Percentiles rank a stretch among this genome's conserved stretches.
These are phyloP conservation scores for Micronycteris hirsuta DNA, from an alignment of 2,113 vertebrate species.

Conservation along the genomic window DNA sequence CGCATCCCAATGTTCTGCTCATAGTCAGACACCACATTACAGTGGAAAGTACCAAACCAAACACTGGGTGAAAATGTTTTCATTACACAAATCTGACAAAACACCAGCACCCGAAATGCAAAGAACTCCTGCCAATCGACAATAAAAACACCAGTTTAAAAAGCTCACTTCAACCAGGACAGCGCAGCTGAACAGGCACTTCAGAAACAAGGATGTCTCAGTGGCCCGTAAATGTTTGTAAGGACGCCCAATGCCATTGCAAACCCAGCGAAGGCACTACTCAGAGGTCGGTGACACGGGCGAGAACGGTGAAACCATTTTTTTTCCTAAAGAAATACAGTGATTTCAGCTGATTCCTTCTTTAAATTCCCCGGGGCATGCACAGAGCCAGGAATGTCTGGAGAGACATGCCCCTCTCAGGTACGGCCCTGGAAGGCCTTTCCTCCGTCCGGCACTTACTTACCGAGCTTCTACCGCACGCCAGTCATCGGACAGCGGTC, in stretches of 20 bases:
- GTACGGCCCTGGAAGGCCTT: neutral
- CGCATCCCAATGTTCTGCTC: neutral
- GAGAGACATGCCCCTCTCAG: neutral
- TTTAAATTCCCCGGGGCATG: neutral
- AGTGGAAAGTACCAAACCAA: neutral
- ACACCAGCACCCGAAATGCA: neutral
- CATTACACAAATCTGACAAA: neutral
- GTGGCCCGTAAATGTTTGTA: neutral
- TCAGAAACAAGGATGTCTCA: neutral
- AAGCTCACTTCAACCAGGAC: neutral
- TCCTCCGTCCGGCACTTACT: no score
- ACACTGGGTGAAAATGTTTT: neutral
- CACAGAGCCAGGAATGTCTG: neutral
- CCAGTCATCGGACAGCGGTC: neutral
- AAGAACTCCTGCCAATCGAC: neutral
- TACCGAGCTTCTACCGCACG: neutral
- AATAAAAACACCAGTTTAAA: neutral
- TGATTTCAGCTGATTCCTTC: neutral
- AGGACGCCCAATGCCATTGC: neutral
- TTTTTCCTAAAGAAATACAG: neutral
- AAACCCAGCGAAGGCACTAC: neutral
- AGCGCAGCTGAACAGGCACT: neutral
- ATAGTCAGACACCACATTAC: neutral
- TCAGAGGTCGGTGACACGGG: no score
- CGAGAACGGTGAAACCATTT: neutral